A percentile compares a stretch with the other conserved stretches of the same genome.
These are phyloP conservation scores for Brachyhypopomus gauderio DNA, from an alignment of 2,113 vertebrate species.

Conservation along the genomic window DNA sequence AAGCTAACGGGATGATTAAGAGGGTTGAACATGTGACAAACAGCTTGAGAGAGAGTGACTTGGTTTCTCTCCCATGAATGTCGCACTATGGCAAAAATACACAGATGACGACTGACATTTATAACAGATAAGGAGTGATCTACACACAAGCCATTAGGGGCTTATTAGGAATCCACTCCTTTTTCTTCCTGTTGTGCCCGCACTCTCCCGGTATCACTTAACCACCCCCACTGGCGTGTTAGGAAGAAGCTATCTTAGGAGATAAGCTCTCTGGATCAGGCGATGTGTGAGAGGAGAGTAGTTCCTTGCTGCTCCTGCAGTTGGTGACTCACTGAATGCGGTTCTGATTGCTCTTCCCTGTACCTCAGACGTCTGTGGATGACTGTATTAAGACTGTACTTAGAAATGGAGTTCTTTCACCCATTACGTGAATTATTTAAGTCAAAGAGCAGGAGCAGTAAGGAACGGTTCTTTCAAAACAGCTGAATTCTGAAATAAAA, in stretches of 20 bases:
- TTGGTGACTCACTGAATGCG: neutral
- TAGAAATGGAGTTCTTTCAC: no score
- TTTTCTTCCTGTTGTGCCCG: neutral
- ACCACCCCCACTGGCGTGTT: neutral
- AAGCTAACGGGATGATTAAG: no score
- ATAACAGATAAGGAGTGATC: neutral
- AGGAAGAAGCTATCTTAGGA: neutral
- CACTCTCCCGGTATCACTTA: neutral
- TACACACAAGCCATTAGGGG: neutral
- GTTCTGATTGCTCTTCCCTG: conserved; percentile 27
- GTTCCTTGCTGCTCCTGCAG: neutral
- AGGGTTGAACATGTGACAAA: no score
- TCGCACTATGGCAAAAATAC: neutral
- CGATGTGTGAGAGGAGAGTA: neutral
- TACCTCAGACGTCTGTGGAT: conserved; percentile 8
- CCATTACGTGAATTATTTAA: no score
- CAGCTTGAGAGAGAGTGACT: neutral
- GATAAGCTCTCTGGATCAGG: conserved; percentile 10
- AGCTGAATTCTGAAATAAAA: no score
- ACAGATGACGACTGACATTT: neutral
- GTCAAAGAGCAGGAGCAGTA: no score
- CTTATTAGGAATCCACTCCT: neutral
- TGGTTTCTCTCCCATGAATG: no score
- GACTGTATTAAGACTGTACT: neutral
- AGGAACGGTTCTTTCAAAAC: no score